Evolutionary conservation across 2,113 vertebrate species (phyloP).

Genomic region (Litocranius walleri): DNA sequence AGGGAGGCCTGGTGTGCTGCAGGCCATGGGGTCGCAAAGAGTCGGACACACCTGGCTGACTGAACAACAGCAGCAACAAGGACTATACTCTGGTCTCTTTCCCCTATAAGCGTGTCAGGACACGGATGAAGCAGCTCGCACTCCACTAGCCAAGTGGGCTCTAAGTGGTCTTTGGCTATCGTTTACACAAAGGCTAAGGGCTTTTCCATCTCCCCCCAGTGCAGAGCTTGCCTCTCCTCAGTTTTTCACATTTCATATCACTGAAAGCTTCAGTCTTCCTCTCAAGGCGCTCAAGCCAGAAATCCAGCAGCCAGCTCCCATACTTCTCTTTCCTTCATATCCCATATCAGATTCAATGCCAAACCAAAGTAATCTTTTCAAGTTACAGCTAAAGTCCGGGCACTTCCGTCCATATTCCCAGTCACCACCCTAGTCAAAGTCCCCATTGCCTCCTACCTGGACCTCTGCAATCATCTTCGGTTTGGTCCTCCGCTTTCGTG

Average conservation of each 20-base stretch:
- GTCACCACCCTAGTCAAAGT: not conserved
- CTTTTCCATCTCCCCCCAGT: not conserved
- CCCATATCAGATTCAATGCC: too few species aligned
- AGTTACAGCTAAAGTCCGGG: too few species aligned
- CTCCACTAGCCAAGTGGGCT: not conserved
- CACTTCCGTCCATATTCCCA: not conserved
- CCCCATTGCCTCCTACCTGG: not conserved
- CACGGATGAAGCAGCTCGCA: not conserved
- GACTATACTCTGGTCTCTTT: not conserved
- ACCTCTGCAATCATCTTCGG: too few species aligned
- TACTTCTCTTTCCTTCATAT: not conserved
- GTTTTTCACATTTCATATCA: not conserved
- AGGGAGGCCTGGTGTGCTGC: not conserved
- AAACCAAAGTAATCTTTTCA: not conserved
- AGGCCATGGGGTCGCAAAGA: not conserved
- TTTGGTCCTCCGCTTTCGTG: not conserved
- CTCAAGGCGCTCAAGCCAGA: not conserved
- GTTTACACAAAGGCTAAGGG: not conserved
- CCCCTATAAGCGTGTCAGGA: not conserved
- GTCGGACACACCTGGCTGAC: accelerated
- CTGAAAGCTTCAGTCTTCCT: not conserved
- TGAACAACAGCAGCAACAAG: not conserved
- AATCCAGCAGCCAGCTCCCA: not conserved
- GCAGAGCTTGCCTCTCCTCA: not conserved
- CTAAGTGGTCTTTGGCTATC: not conserved